Evolutionary conservation across 2,888 invertebrate genomes (phyloP), one percentile per base, ranked within the genome.

Genomic region (Gandaritis pyraliata): DNA sequence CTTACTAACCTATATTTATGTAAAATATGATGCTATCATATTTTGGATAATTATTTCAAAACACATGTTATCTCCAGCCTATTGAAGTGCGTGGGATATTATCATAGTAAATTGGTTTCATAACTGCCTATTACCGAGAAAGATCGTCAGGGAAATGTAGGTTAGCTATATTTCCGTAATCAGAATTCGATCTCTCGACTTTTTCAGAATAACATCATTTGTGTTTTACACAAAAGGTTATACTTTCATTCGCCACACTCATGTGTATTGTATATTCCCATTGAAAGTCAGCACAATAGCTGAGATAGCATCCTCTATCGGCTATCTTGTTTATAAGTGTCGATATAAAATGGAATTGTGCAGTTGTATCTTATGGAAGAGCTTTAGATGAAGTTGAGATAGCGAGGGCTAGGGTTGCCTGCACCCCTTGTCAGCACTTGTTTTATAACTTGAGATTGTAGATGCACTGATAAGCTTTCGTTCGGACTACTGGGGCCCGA

Each of bases 341-440:
- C 77, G 78, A 80, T 83, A 85, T 83, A 83, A 80, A 87, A 82
- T 78, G 77, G 76, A 82, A 84, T 78, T 67, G 67, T 79, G 77
- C 75, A 69, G 70, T 68, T 70, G 67, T 66, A 58, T 52, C 38
- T 56, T 45, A 65, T 70, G 66, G 77, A 71, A 73, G 80, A 79
- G 80, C 82, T 83, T 82, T 69, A 81, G 91, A 90, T 90, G 86
- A 85, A 88, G 86, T 89, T 88, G 81, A 87, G 90, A 91, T 90
- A 89, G 81, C 11, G 30, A 11, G 76, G 71, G 72, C 29, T 62
- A 62, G 57, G 62, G 57, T 18, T 62, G 62, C 16, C 0, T 18
- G 54, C 30, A 8, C 30, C 10, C 15, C 23, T 39, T 39, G 46
- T 39, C 46, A 29, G 38, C 16, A 13, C 46, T 57, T 13, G 30